Percentiles rank a stretch among this genome's conserved stretches.
These are phyloP conservation scores for Cottus gobio DNA, from an alignment of 2,113 vertebrate genomes.

Conservation along the genomic window DNA sequence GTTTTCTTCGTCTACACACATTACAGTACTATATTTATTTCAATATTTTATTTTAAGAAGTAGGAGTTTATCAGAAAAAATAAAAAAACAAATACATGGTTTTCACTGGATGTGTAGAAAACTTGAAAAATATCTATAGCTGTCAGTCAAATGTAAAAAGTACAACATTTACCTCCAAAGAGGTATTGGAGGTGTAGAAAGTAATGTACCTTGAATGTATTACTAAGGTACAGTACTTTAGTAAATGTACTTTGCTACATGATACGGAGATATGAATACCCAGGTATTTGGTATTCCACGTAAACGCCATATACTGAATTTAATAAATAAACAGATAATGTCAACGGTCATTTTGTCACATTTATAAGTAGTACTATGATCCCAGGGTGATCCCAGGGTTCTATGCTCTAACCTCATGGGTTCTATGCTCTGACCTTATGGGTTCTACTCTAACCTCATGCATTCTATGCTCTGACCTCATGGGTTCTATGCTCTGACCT, in stretches of 20 bases:
- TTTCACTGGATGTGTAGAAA: background rate
- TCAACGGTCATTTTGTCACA: too few species aligned
- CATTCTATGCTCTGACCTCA: too few species aligned
- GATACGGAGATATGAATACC: background rate
- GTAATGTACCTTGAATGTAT: background rate
- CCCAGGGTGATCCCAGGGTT: too few species aligned
- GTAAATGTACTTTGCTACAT: background rate
- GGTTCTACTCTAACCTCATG: too few species aligned
- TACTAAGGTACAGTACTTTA: too few species aligned
- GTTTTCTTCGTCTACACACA: background rate
- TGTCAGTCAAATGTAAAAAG: background rate
- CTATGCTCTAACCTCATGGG: too few species aligned
- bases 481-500: too few species aligned
- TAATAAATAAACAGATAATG: too few species aligned
- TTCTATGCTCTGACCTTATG: too few species aligned
- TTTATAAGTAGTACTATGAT: too few species aligned
- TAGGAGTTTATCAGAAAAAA: background rate
- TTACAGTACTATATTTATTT: background rate
- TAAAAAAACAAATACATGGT: background rate
- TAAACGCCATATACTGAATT: too few species aligned
- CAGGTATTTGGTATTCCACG: background rate
- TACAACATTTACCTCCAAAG: background rate
- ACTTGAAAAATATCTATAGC: background rate
- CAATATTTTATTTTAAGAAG: too few species aligned
- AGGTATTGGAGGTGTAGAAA: background rate